Evolutionary conservation across 2,888 invertebrate species (phyloP).

Genomic region (Stenolophus ochropezus): DNA sequence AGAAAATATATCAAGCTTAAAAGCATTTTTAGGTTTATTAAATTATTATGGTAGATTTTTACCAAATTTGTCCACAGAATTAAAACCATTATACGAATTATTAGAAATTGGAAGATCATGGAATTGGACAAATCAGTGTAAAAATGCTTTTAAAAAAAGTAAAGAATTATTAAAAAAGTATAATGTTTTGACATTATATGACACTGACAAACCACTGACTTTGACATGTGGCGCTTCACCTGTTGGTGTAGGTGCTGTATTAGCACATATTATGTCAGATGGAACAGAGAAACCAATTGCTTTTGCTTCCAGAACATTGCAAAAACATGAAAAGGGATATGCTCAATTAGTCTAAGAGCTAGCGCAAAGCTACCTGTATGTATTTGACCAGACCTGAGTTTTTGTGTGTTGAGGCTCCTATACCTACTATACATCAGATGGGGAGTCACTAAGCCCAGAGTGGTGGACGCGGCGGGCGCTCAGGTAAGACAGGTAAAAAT

Average conservation of each 20-base stretch:
- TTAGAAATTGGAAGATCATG: background rate
- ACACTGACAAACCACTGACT: background rate
- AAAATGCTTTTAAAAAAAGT: background rate
- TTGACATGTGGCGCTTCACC: background rate
- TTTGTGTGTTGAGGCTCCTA: too few species aligned
- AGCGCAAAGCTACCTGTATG: too few species aligned
- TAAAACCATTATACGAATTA: background rate
- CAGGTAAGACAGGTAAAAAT: too few species aligned
- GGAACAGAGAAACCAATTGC: background rate
- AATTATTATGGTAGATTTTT: background rate
- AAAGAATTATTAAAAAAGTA: background rate
- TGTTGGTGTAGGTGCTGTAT: background rate
- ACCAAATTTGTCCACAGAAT: background rate
- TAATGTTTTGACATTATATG: background rate
- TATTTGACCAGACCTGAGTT: too few species aligned
- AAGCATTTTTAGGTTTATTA: background rate
- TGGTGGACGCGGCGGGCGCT: too few species aligned
- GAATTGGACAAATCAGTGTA: background rate
- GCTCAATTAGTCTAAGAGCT: too few species aligned
- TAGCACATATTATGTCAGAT: background rate
- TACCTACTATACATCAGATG: too few species aligned
- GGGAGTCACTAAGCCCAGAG: too few species aligned
- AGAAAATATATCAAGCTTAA: background rate
- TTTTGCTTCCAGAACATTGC: background rate
- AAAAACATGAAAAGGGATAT: background rate